These are phyloP conservation scores for Rhagonycha fulva DNA, from an alignment of 2,888 invertebrate species.

Conservation along the genomic window DNA sequence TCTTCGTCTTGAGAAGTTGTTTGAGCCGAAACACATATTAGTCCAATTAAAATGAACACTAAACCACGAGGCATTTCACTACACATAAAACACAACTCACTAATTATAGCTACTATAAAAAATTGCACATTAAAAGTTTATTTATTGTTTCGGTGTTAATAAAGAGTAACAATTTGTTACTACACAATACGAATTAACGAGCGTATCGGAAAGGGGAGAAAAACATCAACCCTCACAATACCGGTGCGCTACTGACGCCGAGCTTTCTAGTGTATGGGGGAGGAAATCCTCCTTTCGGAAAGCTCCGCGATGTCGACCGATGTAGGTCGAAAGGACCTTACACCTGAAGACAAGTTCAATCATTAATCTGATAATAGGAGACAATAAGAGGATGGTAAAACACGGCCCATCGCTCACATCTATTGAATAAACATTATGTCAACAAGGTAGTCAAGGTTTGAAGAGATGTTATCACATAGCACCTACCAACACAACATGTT, in stretches of 20 bases:
- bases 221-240: conserved; percentile 43
- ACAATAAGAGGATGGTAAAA: conserved; percentile 35
- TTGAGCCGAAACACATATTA: conserved; percentile 38
- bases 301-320: conserved; percentile 31
- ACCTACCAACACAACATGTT: conserved; percentile 26
- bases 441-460: conserved; percentile 21
- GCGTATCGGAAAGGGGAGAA: conserved; percentile 27
- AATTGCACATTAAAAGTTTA: not conserved
- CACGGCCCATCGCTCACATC: conserved; percentile 33
- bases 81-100: conserved; percentile 25
- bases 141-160: not conserved
- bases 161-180: not conserved
- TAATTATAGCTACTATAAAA: conserved; percentile 2
- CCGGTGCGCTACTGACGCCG: conserved; percentile 53
- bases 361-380: conserved; percentile 45
- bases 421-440: conserved; percentile 30
- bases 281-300: conserved; percentile 46
- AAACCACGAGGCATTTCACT: conserved; percentile 33
- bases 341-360: conserved; percentile 51
- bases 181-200: conserved; percentile 13
- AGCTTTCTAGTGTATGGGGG: conserved; percentile 49
- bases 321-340: conserved; percentile 33
- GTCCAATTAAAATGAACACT: conserved; percentile 32
- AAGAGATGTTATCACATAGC: conserved; percentile 25
- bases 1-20: conserved; percentile 45